A percentile compares a stretch with the other conserved stretches of the same genome.
These are phyloP conservation scores for Drosophila macrospina DNA, from an alignment of 2,888 invertebrate species.

Conservation along the genomic window DNA sequence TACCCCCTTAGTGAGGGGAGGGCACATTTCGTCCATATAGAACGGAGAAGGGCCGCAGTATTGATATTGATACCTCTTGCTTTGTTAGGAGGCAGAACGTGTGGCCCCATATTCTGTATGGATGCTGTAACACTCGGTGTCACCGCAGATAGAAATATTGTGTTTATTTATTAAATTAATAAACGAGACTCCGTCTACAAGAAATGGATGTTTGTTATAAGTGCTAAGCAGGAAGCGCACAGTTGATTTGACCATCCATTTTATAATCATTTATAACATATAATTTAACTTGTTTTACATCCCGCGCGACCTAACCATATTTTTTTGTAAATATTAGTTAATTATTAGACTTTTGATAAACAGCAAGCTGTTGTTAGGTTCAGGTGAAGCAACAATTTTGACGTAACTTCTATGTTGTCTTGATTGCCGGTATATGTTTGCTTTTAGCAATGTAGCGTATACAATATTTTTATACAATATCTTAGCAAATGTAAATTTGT, in stretches of 20 bases:
- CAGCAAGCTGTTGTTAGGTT: too few species aligned
- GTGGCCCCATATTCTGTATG: neutral
- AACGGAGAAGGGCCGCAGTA: neutral
- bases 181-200: slow-evolving; percentile 8
- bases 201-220: neutral
- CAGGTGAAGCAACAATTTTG: too few species aligned
- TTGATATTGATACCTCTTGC: slow-evolving; percentile 17
- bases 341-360: neutral
- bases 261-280: neutral
- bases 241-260: neutral
- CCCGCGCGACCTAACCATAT: neutral
- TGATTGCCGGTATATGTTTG: too few species aligned
- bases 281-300: neutral
- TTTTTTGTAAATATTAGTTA: neutral
- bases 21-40: neutral
- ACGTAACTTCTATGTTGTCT: too few species aligned
- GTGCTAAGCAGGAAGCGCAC: neutral
- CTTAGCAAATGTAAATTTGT: too few species aligned
- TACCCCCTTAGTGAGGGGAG: neutral
- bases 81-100: slow-evolving; percentile 8
- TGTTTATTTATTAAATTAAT: slow-evolving; percentile 36
- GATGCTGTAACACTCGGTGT: slow-evolving; percentile 2
- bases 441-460: too few species aligned
- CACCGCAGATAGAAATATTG: neutral
- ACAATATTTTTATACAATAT: too few species aligned